These are phyloP conservation scores for Saturnia japonica DNA, from an alignment of 2,888 invertebrate species.

Conservation along the genomic window DNA sequence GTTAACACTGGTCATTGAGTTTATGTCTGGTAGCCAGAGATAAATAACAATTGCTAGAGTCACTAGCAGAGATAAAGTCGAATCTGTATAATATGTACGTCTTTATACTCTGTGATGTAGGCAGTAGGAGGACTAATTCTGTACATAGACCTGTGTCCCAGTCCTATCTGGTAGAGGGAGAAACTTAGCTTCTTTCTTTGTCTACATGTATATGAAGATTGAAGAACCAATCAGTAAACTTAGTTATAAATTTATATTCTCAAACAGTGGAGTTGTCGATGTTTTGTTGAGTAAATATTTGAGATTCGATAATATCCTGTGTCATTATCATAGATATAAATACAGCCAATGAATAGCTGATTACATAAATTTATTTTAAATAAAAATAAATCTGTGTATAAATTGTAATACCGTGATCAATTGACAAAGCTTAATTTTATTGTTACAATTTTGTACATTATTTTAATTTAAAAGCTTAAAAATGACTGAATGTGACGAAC, in stretches of 20 bases:
- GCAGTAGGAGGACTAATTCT: too few species aligned
- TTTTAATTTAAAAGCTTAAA: constrained; percentile 19
- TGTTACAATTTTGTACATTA: neutral
- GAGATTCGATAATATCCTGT: neutral
- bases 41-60: neutral
- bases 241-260: neutral
- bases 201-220: too few species aligned
- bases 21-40: too few species aligned
- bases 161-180: too few species aligned
- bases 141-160: too few species aligned
- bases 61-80: too few species aligned
- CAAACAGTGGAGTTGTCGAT: neutral
- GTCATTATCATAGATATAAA: neutral
- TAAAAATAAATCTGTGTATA: too few species aligned
- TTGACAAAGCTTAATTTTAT: neutral
- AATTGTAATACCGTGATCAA: neutral
- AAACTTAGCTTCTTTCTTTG: too few species aligned
- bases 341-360: neutral
- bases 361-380: constrained; percentile 1
- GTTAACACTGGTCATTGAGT: too few species aligned
- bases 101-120: neutral
- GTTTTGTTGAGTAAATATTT: neutral
- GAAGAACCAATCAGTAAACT: neutral
- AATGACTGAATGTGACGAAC: constrained; percentile 62
- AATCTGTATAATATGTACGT: too few species aligned